Evolutionary conservation across 1,140 invertebrate genomes (phyloP).

Genomic region (Drosophila carrolli): DNA sequence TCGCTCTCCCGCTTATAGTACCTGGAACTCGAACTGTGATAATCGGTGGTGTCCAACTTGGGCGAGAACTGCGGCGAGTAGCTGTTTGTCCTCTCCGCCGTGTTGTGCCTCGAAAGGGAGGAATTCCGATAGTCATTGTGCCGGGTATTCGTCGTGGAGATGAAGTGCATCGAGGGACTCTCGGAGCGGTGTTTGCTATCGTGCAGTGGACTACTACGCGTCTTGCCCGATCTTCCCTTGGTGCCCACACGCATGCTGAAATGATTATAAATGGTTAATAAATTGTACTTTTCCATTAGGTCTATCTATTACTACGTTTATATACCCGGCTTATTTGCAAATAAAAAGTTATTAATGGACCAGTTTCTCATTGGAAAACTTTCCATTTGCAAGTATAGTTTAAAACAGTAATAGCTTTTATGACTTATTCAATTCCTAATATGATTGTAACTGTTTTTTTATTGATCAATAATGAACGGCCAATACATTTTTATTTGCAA

Average conservation of each 20-base stretch:
- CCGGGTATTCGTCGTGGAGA: constrained; percentile 70
- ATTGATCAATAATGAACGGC: no score
- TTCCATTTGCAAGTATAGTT: no score
- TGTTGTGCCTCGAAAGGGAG: constrained; percentile 62
- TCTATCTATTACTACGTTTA: no score
- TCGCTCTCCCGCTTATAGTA: constrained; percentile 84
- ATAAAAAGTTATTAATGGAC: no score
- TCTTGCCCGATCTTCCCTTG: constrained; percentile 86
- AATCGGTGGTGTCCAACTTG: constrained; percentile 77
- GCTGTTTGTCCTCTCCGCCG: constrained; percentile 73
- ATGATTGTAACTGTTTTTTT: no score
- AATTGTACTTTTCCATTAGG: no score
- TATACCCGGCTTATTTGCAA: no score
- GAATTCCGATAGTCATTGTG: constrained; percentile 80
- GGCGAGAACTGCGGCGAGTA: constrained; percentile 82
- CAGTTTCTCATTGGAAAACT: no score
- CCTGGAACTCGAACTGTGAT: constrained; percentile 75
- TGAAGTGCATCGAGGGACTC: constrained; percentile 84
- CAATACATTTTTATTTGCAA: no score
- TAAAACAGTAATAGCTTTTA: no score
- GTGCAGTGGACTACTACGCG: constrained; percentile 80
- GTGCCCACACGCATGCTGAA: constrained; percentile 88
- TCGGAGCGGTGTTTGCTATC: constrained; percentile 83
- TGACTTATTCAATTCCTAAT: no score
- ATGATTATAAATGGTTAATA: neutral